These are phyloP conservation scores for Cyclargus thomasi DNA, from an alignment of 1,140 invertebrate species.

Conservation along the genomic window DNA sequence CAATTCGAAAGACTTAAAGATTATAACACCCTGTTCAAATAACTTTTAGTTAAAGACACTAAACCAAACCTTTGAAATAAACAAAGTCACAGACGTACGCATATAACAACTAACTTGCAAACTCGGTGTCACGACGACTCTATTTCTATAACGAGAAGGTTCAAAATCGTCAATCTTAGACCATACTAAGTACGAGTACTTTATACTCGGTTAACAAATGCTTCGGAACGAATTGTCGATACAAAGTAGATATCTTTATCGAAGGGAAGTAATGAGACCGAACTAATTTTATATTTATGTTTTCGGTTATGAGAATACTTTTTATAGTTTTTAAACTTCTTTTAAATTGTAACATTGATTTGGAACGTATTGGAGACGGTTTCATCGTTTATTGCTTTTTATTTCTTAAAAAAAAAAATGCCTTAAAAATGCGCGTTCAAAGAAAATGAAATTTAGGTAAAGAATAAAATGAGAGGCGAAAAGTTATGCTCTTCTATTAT, in stretches of 20 bases:
- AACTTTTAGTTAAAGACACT: no score
- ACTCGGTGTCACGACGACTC: background rate
- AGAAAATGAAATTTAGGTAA: no score
- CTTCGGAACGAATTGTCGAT: background rate
- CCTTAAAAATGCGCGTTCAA: no score
- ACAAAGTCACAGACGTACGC: background rate
- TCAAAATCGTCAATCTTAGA: background rate
- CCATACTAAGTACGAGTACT: background rate
- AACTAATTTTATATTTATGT: constrained; percentile 11
- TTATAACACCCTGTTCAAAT: no score
- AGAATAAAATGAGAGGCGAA: no score
- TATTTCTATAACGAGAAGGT: background rate
- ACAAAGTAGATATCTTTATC: constrained; percentile 4
- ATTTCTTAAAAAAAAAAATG: background rate
- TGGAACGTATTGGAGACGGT: background rate
- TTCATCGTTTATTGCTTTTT: background rate
- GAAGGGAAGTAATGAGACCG: background rate
- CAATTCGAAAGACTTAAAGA: no score
- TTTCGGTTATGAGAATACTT: background rate
- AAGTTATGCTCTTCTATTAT: no score
- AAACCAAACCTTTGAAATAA: background rate
- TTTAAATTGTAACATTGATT: background rate
- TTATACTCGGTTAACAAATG: background rate
- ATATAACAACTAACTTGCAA: background rate
- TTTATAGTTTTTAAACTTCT: constrained; percentile 6